phyloP scores from a whole-genome alignment of 2,797 vertebrate genomes.

The Pagetopsis macropterus region DNA sequence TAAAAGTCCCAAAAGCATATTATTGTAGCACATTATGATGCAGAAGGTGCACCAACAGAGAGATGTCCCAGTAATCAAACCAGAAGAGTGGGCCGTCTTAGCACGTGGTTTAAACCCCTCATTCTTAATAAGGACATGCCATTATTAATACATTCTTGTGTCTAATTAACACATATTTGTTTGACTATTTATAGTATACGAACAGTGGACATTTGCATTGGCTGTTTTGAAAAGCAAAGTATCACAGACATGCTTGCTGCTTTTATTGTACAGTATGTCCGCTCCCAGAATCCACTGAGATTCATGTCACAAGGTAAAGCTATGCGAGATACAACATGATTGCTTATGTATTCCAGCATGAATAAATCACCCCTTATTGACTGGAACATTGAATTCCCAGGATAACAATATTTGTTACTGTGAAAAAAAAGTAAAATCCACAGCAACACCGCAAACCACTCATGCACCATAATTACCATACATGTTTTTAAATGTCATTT shows the following conservation, averaged over 20 bases:
- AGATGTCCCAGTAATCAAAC: conserved; percentile 23
- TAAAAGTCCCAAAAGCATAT: conserved; percentile 23
- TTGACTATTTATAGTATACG: conserved; percentile 14
- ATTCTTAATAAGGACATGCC: conserved; percentile 5
- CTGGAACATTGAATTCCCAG: not conserved
- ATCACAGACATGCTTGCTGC: conserved; percentile 14
- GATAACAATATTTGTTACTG: conserved; percentile 5
- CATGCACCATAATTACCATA: not conserved
- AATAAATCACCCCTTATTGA: conserved; percentile 8
- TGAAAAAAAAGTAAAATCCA: not conserved
- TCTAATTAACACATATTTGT: conserved; percentile 5
- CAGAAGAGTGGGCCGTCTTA: conserved; percentile 31
- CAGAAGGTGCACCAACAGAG: conserved; percentile 4
- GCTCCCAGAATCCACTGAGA: not conserved
- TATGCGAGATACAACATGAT: conserved; percentile 23
- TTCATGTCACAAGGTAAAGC: conserved; percentile 16
- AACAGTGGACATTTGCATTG: not conserved
- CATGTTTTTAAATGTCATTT: too few relatives aligned
- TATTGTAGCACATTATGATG: conserved; percentile 27
- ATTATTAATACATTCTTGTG: not conserved
- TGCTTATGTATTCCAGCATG: conserved; percentile 9
- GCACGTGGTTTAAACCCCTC: conserved; percentile 24
- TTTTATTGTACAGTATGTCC: not conserved
- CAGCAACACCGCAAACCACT: conserved; percentile 2
- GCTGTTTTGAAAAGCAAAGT: conserved; percentile 24